A percentile compares a stretch with the other conserved stretches of the same genome.
phyloP scores from a whole-genome alignment of 64 coral and sea anemone species.

The Montipora cactus region DNA sequence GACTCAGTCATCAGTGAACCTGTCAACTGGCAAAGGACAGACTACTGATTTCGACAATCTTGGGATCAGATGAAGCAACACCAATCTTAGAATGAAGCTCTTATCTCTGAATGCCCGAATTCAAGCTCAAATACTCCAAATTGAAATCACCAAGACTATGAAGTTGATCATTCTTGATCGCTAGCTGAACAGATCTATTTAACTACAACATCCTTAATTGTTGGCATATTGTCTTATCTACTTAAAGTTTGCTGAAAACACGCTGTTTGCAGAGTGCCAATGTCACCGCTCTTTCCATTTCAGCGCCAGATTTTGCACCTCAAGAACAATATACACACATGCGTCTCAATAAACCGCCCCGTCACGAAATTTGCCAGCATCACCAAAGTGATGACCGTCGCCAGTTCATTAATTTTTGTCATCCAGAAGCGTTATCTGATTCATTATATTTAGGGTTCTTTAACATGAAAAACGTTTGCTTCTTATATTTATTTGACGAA shows the following conservation, averaged over 20 bases:
- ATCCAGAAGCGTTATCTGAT: too few species aligned
- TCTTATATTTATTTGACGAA: neutral
- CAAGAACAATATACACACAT: constrained; percentile 46
- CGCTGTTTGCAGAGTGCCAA: neutral
- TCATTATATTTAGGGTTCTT: too few species aligned
- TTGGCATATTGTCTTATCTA: constrained; percentile 7
- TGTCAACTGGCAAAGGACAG: neutral
- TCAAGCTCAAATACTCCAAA: too few species aligned
- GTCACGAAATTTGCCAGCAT: neutral
- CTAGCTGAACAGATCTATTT: neutral
- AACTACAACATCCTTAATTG: neutral
- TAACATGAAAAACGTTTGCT: too few species aligned
- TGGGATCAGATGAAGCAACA: neutral
- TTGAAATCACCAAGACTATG: neutral
- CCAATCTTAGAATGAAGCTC: too few species aligned
- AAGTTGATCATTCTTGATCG: neutral
- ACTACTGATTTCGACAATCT: neutral
- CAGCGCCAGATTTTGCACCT: constrained; percentile 8
- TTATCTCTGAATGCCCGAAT: too few species aligned
- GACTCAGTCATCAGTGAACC: neutral
- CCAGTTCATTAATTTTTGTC: too few species aligned
- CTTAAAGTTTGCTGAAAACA: constrained; percentile 18
- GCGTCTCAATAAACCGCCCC: neutral
- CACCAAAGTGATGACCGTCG: neutral
- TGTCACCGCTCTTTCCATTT: neutral